A percentile compares a stretch with the other conserved stretches of the same genome.
These are phyloP conservation scores for Ceratina japonica DNA, from an alignment of 1,140 invertebrate genomes.

Conservation along the genomic window DNA sequence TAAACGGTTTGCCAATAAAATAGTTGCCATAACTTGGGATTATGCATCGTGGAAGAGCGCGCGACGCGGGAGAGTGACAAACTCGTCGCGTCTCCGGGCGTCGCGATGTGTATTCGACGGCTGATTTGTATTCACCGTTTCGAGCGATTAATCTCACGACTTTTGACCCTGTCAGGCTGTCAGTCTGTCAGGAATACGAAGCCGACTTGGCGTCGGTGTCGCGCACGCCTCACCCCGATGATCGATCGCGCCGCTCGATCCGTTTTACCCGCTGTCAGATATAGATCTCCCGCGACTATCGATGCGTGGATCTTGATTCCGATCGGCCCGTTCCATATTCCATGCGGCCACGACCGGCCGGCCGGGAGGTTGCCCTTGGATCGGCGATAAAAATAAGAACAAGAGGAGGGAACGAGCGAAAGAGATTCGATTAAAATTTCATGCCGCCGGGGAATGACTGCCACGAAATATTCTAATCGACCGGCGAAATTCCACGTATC, in stretches of 20 bases:
- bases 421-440: background rate
- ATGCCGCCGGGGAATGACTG: background rate
- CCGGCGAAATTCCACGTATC: background rate
- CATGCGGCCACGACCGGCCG: background rate
- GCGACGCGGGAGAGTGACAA: slow-evolving; percentile 22
- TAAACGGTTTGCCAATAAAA: no score
- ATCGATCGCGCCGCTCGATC: slow-evolving; percentile 51
- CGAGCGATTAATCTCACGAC: slow-evolving; percentile 55
- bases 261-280: slow-evolving; percentile 36
- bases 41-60: background rate
- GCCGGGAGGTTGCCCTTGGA: background rate
- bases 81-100: slow-evolving; percentile 6
- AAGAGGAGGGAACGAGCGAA: no score
- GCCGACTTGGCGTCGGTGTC: slow-evolving; percentile 30
- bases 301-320: slow-evolving; percentile 5
- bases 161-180: slow-evolving; percentile 53
- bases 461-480: background rate
- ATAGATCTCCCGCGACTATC: slow-evolving; percentile 35
- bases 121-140: slow-evolving; percentile 53
- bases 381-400: background rate
- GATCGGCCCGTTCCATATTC: slow-evolving; percentile 6
- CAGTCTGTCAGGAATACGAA: slow-evolving; percentile 18
- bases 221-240: slow-evolving; percentile 20
- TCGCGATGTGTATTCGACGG: slow-evolving; percentile 30
- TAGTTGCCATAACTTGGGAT: no score